A percentile compares a stretch with the other conserved stretches of the same genome.
Evolutionary conservation across 2,797 vertebrate genomes (phyloP).

Genomic region (Semaprochilodus insignis): DNA sequence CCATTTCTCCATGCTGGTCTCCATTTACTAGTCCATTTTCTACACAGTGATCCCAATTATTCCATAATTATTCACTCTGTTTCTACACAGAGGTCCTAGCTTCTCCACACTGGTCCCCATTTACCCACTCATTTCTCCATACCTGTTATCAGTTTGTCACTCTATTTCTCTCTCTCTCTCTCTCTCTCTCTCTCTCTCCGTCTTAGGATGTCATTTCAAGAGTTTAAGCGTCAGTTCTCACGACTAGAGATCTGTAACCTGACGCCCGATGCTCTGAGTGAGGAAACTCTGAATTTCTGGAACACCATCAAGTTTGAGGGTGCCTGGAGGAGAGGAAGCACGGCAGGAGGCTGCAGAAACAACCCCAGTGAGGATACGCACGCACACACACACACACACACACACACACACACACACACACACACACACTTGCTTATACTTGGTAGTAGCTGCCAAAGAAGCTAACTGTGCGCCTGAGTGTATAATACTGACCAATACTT

Average conservation of each 20-base stretch:
- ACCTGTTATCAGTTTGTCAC: background rate
- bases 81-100: background rate
- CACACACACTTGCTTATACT: background rate
- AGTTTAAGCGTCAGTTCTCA: conserved; percentile 82
- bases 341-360: conserved; percentile 86
- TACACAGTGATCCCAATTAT: background rate
- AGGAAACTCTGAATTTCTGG: conserved; percentile 79
- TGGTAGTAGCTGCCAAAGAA: too few relatives aligned
- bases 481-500: too few relatives aligned
- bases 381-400: too few relatives aligned
- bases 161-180: conserved; percentile 8
- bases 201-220: conserved; percentile 85
- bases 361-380: conserved; percentile 77
- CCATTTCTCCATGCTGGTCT: background rate
- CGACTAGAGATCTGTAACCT: conserved; percentile 89
- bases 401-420: background rate
- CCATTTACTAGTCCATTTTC: background rate
- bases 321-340: conserved; percentile 84
- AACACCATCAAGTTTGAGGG: conserved; percentile 81
- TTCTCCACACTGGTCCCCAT: background rate
- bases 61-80: background rate
- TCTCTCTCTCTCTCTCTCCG: background rate
- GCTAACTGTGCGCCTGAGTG: too few relatives aligned
- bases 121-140: too few relatives aligned
- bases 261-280: conserved; percentile 81